Conservation (phyloP, 2,797 vertebrate species). For the Parambassis ranga region DNA sequence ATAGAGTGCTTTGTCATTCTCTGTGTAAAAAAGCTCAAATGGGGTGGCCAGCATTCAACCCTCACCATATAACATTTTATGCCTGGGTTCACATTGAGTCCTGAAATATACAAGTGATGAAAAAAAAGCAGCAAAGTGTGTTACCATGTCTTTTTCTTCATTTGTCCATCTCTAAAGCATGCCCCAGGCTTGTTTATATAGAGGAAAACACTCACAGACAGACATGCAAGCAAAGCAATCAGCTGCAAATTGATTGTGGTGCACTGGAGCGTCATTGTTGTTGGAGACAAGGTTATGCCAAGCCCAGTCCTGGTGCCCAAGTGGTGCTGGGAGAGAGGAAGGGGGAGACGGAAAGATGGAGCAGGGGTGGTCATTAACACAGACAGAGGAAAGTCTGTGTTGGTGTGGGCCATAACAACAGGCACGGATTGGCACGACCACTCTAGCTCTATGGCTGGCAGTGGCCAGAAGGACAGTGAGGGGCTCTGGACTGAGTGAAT, state of each 20-base stretch:
- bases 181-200: not conserved
- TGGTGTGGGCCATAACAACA: slow-evolving; percentile 67
- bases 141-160: slow-evolving; percentile 3
- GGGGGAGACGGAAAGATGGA: slow-evolving; percentile 34
- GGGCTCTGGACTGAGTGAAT: slow-evolving; percentile 40
- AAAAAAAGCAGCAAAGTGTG: slow-evolving; percentile 42
- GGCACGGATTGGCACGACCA: slow-evolving; percentile 68
- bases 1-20: slow-evolving; percentile 48
- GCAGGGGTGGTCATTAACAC: slow-evolving; percentile 50
- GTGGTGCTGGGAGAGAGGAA: slow-evolving; percentile 22
- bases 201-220: slow-evolving; percentile 15
- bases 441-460: slow-evolving; percentile 50
- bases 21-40: slow-evolving; percentile 10
- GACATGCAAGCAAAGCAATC: slow-evolving; percentile 36
- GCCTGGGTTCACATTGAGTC: slow-evolving; percentile 53
- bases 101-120: slow-evolving; percentile 47
- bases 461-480: slow-evolving; percentile 36
- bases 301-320: slow-evolving; percentile 52
- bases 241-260: slow-evolving; percentile 50
- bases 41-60: slow-evolving; percentile 37
- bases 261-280: slow-evolving; percentile 61
- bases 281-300: slow-evolving; percentile 38
- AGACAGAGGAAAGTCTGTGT: slow-evolving; percentile 74
- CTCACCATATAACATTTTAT: slow-evolving; percentile 66
- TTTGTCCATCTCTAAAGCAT: not conserved